These are phyloP conservation scores for Mycalesis mineus DNA, from an alignment of 2,888 invertebrate genomes.

Conservation along the genomic window DNA sequence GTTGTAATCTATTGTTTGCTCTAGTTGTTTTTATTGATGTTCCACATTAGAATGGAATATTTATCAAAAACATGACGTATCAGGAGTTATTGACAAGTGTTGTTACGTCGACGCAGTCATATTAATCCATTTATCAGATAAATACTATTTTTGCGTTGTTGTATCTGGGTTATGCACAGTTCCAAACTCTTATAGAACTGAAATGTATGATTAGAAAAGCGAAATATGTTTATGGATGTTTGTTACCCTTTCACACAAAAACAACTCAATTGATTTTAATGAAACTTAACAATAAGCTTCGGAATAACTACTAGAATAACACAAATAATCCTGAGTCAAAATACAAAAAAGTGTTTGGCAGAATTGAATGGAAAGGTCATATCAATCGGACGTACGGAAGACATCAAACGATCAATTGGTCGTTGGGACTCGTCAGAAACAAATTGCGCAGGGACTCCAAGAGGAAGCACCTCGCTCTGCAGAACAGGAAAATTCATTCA, in stretches of 20 bases:
- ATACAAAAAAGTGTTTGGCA: background rate
- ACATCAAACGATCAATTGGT: conserved; percentile 14
- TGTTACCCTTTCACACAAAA: too few species aligned
- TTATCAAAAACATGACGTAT: conserved; percentile 1
- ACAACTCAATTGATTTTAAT: too few species aligned
- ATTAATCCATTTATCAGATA: background rate
- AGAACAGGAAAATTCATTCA: conserved; percentile 3
- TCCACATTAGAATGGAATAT: conserved; percentile 1
- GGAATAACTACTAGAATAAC: too few species aligned
- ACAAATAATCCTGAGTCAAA: background rate
- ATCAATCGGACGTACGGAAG: conserved; percentile 28
- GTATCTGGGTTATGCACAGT: background rate
- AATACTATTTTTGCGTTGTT: background rate
- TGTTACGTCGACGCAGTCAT: background rate
- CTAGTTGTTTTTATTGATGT: background rate
- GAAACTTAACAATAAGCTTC: too few species aligned
- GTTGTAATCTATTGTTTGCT: background rate
- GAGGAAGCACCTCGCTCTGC: conserved; percentile 2
- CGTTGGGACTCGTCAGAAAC: conserved; percentile 11
- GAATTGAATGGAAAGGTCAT: conserved; percentile 28
- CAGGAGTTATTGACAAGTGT: conserved; percentile 1
- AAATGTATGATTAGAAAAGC: too few species aligned
- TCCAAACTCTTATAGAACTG: too few species aligned
- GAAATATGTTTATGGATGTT: too few species aligned
- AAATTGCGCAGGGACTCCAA: conserved; percentile 13